Evolutionary conservation across 92 coral and sea anemone species (phyloP).

Genomic region (Hydrozoanthus gracilis): DNA sequence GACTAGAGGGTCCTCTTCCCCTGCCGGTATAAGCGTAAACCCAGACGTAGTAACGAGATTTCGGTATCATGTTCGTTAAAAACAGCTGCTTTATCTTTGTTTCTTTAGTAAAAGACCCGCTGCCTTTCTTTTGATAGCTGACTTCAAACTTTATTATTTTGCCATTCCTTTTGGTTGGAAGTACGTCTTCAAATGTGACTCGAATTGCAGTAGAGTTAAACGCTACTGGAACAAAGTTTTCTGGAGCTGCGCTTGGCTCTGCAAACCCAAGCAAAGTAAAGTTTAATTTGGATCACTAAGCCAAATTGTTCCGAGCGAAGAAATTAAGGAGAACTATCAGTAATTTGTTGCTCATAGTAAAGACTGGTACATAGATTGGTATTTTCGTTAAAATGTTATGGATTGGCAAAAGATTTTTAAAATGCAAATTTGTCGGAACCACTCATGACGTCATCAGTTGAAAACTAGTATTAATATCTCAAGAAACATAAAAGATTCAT

Average conservation of each 20-base stretch:
- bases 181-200: constrained; percentile 5
- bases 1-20: not conserved
- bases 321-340: no score
- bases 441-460: no score
- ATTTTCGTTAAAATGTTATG: no score
- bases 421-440: no score
- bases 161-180: not conserved
- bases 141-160: not conserved
- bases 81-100: not conserved
- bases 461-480: no score
- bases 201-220: not conserved
- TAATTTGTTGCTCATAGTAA: no score
- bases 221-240: not conserved
- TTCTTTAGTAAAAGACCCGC: not conserved
- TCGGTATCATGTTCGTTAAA: not conserved
- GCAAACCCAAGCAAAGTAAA: not conserved
- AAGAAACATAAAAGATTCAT: no score
- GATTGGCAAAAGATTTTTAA: no score
- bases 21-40: not conserved
- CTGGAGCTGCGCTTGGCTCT: not conserved
- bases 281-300: not conserved
- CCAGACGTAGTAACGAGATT: not conserved
- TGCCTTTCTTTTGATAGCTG: not conserved
- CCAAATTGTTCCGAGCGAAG: no score
- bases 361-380: no score